Conservation (phyloP, 2,888 invertebrate genomes). For the Andrena flavipes region DNA sequence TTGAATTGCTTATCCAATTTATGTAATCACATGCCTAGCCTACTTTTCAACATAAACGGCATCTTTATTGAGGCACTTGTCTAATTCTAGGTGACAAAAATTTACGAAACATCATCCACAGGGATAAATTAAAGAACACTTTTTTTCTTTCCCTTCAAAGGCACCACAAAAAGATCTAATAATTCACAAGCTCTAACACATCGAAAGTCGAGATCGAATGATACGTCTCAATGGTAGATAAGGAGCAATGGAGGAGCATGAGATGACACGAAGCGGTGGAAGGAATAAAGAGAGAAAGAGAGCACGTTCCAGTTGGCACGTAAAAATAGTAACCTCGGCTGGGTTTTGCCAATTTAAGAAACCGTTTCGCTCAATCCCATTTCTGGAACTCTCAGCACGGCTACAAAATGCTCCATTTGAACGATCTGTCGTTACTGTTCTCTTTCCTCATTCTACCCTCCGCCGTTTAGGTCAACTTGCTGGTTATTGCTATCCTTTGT, state of each 20-base stretch:
- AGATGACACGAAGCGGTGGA: not conserved
- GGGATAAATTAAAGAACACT: too few species aligned
- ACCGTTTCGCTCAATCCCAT: constrained; percentile 62
- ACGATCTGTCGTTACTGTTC: constrained; percentile 49
- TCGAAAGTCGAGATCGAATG: constrained; percentile 1
- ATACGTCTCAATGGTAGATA: not conserved
- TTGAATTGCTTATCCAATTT: too few species aligned
- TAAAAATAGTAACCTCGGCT: constrained; percentile 60
- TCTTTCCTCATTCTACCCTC: constrained; percentile 20
- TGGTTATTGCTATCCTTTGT: not conserved
- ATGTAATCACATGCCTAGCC: too few species aligned
- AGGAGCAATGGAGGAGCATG: constrained; percentile 1
- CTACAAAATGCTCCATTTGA: constrained; percentile 49
- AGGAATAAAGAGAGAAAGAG: constrained; percentile 9
- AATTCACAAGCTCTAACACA: too few species aligned
- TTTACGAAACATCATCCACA: too few species aligned
- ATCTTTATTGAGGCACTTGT: too few species aligned
- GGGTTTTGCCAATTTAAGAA: constrained; percentile 65
- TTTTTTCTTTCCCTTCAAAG: too few species aligned
- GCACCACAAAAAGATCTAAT: too few species aligned
- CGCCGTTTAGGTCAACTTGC: constrained; percentile 17
- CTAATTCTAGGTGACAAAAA: too few species aligned
- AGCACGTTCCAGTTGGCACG: constrained; percentile 66
- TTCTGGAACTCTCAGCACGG: constrained; percentile 50
- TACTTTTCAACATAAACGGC: too few species aligned